Base-by-base conservation (phyloP, 2,888 invertebrate genomes). In the Sturmia bella region DNA sequence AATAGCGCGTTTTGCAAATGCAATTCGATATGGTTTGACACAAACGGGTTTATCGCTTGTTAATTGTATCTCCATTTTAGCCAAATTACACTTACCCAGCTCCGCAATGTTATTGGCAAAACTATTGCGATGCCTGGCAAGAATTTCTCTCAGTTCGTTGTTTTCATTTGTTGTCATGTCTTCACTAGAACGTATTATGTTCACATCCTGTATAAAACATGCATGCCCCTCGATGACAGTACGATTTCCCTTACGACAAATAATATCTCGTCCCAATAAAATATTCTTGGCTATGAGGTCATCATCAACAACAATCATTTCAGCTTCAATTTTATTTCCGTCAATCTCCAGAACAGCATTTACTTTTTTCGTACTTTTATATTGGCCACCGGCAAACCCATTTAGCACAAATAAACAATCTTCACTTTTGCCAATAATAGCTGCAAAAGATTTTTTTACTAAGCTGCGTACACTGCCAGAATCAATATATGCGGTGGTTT, bases 1-100 rank as follows among this genome's bases (percentile, higher is more conserved):
- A 2, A 83, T 84, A 0, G 57, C 15, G 13, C 83, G 66, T 77
- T 82, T 81, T 15, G 83, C 75, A 37, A 85, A 84, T 2, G 84
- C 61, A 9, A 83, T 17, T 6, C 83, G 72, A 39, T 85, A 85
- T n/a, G 83, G 83, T 39, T 78, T 85, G 3, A 43, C 9, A 21
- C 57, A 61, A 11, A 83, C 37, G 0, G 77, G 82, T 3, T 37
- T 61, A 0, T 73, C 6, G 0, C 52, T 70, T 6, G 45, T 61
- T 15, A 83, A 11, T 15, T 52, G 9, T 13, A 84, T 83, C 13
- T 83, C 41, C 83, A 84, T 83, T 56, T 80, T 83, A 0, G 69
- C 43, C 7, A 76, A 15, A 37, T 24, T 66, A 27, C 82, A 82
- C 21, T 73, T 83, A 17, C 78, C 82, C 17, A 83, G 21, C 32